Percentiles rank a stretch among this genome's conserved stretches.
Evolutionary conservation across 2,888 invertebrate species (phyloP).

Genomic region (Hoplodrina ambigua): DNA sequence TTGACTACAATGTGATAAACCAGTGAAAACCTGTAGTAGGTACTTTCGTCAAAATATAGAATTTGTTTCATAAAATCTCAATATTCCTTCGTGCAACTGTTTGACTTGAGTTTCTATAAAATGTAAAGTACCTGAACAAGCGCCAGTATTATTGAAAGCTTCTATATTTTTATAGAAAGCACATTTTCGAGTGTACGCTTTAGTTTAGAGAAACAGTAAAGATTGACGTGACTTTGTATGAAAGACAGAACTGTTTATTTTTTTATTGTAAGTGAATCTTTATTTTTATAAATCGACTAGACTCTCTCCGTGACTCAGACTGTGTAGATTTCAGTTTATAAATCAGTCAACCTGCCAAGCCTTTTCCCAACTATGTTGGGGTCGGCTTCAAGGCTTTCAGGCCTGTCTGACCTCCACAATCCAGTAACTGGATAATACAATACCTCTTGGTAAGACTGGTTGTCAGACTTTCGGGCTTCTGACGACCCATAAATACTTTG

Average conservation of each 20-base stretch:
- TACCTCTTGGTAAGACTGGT: too few species aligned
- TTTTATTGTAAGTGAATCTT: too few species aligned
- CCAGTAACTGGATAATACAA: too few species aligned
- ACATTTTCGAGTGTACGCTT: conserved; percentile 16
- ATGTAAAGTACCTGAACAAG: conserved; percentile 63
- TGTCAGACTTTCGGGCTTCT: too few species aligned
- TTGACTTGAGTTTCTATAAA: conserved; percentile 71
- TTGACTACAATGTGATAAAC: conserved; percentile 1
- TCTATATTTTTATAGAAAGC: conserved; percentile 44
- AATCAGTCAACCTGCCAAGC: too few species aligned
- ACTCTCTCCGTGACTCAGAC: too few species aligned
- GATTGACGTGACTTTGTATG: conserved; percentile 21
- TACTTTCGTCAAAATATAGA: conserved; percentile 15
- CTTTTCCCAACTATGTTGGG: too few species aligned
- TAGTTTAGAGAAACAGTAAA: not conserved
- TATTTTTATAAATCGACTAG: too few species aligned
- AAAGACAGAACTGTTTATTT: not conserved
- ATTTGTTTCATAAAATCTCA: conserved; percentile 78
- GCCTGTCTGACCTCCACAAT: too few species aligned
- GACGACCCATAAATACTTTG: too few species aligned
- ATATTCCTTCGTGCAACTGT: conserved; percentile 73
- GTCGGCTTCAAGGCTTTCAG: too few species aligned
- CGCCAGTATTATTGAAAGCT: conserved; percentile 77
- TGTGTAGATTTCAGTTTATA: too few species aligned
- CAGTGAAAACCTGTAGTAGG: conserved; percentile 30